These are phyloP conservation scores for Balanococcus diminutus DNA, from an alignment of 2,888 invertebrate species.

Conservation along the genomic window DNA sequence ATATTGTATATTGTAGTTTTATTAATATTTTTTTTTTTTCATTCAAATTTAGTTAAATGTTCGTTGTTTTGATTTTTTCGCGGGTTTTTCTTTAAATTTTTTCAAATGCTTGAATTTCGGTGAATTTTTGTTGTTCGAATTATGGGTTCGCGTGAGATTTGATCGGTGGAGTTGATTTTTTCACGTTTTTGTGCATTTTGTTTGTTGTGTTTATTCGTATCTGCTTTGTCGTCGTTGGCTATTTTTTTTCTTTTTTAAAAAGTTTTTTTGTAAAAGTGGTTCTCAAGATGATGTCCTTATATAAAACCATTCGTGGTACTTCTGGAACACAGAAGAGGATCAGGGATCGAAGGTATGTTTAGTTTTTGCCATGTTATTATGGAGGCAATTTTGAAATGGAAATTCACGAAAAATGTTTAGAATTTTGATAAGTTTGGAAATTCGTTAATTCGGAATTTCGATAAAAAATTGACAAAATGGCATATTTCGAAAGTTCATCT, in stretches of 20 bases:
- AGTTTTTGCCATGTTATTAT: not conserved
- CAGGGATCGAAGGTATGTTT: constrained; percentile 32
- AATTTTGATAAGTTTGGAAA: too few relatives aligned
- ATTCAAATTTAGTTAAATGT: not conserved
- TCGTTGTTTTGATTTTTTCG: not conserved
- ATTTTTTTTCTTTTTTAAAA: not conserved
- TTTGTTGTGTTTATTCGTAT: not conserved
- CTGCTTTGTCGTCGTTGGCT: not conserved
- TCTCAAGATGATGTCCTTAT: constrained; percentile 42
- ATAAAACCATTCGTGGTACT: constrained; percentile 30
- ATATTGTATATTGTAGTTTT: not conserved
- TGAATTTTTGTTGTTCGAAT: not conserved
- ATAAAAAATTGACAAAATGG: too few relatives aligned
- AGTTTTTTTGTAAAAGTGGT: not conserved
- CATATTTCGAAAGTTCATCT: too few relatives aligned
- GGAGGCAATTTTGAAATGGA: too few relatives aligned
- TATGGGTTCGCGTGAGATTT: not conserved
- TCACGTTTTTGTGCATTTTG: not conserved
- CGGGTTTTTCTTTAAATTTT: not conserved
- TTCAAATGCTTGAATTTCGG: not conserved
- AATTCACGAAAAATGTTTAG: too few relatives aligned
- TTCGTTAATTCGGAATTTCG: too few relatives aligned
- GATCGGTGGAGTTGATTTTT: not conserved
- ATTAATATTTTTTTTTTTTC: not conserved
- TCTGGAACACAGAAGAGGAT: constrained; percentile 37